Evolutionary conservation across 2,888 invertebrate genomes (phyloP).

Genomic region (Scaptomyza tumidula): DNA sequence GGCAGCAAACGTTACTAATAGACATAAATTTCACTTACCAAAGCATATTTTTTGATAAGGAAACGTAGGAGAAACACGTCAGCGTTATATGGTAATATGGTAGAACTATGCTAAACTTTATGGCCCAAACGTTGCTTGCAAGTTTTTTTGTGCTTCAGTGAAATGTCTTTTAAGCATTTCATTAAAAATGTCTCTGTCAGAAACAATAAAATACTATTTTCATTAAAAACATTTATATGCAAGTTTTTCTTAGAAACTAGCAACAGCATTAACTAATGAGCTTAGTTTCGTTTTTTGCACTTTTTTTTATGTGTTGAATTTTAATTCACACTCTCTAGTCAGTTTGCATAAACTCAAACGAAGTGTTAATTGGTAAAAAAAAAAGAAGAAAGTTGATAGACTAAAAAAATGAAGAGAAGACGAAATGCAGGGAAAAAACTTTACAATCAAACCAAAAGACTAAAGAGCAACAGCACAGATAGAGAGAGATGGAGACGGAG

Average conservation of each 20-base stretch:
- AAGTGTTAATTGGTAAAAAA: conserved; percentile 31
- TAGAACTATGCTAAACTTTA: conserved; percentile 15
- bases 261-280: conserved; percentile 12
- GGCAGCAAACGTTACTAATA: conserved; percentile 55
- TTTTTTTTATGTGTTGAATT: conserved; percentile 2
- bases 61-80: neutral
- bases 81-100: conserved; percentile 18
- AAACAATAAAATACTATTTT: neutral
- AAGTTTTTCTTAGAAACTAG: neutral
- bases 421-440: conserved; percentile 33
- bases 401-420: conserved; percentile 7
- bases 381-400: conserved; percentile 5
- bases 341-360: conserved; percentile 30
- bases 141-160: neutral
- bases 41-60: conserved; percentile 38
- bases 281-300: neutral
- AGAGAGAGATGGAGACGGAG: neutral
- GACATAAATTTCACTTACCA: conserved; percentile 55
- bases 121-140: neutral
- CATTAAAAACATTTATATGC: neutral
- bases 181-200: neutral
- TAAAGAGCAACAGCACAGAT: conserved; percentile 26
- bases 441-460: conserved; percentile 37
- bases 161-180: conserved; percentile 1
- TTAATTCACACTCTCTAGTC: conserved; percentile 21